Evolutionary conservation across 2,113 vertebrate species (phyloP), one percentile per base, ranked within the genome.

Genomic region (Rattus rattus): DNA sequence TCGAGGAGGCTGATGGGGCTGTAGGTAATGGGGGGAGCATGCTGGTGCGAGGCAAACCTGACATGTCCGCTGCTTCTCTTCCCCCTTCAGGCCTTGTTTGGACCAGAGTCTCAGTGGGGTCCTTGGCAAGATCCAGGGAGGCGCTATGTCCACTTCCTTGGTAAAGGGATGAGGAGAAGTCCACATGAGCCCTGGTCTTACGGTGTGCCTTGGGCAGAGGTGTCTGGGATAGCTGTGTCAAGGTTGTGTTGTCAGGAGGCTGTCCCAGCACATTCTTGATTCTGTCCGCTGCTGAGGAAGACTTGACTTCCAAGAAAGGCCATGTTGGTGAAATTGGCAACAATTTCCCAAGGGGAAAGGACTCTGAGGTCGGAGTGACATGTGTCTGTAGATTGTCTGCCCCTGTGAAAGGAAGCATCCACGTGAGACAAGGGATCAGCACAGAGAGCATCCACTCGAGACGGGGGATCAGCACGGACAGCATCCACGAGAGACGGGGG

Each of bases 41-140:
- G 98, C 98, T 98, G 96, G 98, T 98, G 88, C 88, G 97, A 98
- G 97, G 98, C 99, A 99, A 99, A 99, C 99, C 99, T 99, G 99
- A 98, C 97, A 94, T 89, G 91, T 98, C 97, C 94, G 98, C 96
- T 94, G 92, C 97, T 98, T 98, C 98, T 54, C 98, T 98, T 96
- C 97, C 98, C 75, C 97, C 97, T 94, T 93, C 98, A 96, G 97
- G 75, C 7, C 97, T 93, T 0, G 97, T 96, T 69, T 92, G 98
- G 93, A 98, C 97, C 67, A 99, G 98, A 1, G 96, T 98, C 97
- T 98, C 98, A 2, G 98, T 97, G 75, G 98, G 98, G 93, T 98
- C 98, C 94, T 98, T 98, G 84, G 98, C 97, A 9, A 98, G 98
- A 61, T 99, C 99, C 88, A 98, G 98, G 90, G 98, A 98, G 73